Conservation (phyloP, 1,140 invertebrate species). For the Phymastichus coffea region DNA sequence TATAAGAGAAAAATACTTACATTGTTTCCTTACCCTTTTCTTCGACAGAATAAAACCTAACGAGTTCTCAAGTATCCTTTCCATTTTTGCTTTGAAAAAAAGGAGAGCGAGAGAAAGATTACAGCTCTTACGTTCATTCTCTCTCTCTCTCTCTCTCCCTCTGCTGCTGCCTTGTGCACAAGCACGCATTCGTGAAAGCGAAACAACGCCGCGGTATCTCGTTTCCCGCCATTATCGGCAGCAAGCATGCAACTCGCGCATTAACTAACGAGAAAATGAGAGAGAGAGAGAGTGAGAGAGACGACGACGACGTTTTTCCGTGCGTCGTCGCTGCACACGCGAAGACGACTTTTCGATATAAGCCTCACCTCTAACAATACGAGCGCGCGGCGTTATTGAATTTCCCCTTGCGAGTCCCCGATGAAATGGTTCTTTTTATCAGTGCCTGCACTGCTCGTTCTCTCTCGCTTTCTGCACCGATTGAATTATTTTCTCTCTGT, state of each 20-base stretch:
- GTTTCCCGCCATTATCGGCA: conserved; percentile 29
- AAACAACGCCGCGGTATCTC: no score
- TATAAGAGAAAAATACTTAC: no score
- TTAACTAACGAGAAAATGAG: conserved; percentile 36
- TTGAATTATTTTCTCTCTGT: conserved; percentile 4
- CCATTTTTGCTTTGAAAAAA: no score
- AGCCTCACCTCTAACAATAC: neutral
- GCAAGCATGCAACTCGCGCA: conserved; percentile 31
- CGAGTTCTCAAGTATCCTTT: no score
- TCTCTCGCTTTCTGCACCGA: no score
- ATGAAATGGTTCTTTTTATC: conserved; percentile 1
- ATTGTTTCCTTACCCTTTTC: no score
- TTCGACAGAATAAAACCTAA: no score
- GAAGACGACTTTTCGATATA: neutral
- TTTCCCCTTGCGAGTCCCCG: neutral
- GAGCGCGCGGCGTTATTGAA: neutral
- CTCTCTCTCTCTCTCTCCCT: no score
- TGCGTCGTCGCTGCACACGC: neutral
- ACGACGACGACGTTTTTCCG: neutral
- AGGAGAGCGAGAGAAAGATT: no score
- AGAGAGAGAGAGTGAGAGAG: neutral
- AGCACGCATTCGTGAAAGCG: no score
- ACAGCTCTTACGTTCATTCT: no score
- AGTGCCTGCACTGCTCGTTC: neutral
- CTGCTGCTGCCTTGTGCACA: no score